Conservation (phyloP, 2,888 invertebrate species). For the Sericinus montela region DNA sequence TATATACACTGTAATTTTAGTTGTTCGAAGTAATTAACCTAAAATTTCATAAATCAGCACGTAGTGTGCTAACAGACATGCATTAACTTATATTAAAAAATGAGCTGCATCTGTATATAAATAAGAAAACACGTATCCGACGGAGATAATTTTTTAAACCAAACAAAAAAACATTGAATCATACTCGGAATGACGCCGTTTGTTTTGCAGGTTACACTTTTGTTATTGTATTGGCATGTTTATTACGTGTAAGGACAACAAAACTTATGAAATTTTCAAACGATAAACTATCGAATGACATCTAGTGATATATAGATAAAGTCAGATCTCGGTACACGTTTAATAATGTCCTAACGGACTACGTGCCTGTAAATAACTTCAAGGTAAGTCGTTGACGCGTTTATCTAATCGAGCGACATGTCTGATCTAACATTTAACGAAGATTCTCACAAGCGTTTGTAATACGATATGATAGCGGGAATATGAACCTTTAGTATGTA, state of each 20-base stretch:
- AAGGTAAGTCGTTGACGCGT: conserved; percentile 20
- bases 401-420: conserved; percentile 39
- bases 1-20: no score
- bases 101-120: no score
- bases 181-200: no score
- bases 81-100: no score
- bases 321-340: conserved; percentile 1
- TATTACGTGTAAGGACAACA: background rate
- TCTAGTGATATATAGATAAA: conserved; percentile 3
- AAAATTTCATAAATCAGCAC: no score
- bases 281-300: conserved; percentile 1
- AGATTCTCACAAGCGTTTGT: conserved; percentile 44
- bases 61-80: no score
- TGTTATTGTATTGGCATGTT: no score
- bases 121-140: no score
- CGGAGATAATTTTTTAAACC: no score
- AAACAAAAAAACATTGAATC: no score
- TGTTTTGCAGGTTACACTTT: no score
- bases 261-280: background rate
- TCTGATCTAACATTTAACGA: conserved; percentile 31
- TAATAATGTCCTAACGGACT: conserved; percentile 6
- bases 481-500: conserved; percentile 3
- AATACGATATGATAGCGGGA: conserved; percentile 26
- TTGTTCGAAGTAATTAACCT: no score
- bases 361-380: conserved; percentile 15